Evolutionary conservation across 2,888 invertebrate genomes (phyloP).

Genomic region (Apoda limacodes): DNA sequence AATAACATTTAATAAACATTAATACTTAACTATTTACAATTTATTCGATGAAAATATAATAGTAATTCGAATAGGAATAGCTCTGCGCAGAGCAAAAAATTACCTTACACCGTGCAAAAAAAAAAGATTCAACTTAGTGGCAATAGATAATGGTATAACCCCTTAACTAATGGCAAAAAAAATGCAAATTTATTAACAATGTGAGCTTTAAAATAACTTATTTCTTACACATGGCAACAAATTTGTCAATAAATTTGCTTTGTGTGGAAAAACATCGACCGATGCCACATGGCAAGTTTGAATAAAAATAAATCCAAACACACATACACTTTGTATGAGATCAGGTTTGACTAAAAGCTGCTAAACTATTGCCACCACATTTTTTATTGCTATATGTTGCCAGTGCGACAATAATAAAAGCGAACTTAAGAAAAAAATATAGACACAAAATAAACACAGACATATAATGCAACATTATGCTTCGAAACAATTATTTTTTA

Average conservation of each 20-base stretch:
- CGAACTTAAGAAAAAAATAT: constrained; percentile 2
- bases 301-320: constrained; percentile 12
- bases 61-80: constrained; percentile 50
- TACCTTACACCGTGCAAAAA: constrained; percentile 20
- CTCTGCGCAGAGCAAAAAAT: constrained; percentile 48
- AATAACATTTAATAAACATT: constrained; percentile 19
- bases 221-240: no score
- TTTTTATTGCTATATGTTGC: constrained; percentile 8
- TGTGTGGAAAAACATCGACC: constrained; percentile 2
- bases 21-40: constrained; percentile 45
- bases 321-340: constrained; percentile 21
- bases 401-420: neutral
- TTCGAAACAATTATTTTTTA: neutral
- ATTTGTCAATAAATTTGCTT: no score
- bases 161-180: no score
- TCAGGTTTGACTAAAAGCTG: constrained; percentile 28
- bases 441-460: no score
- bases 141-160: no score
- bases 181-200: no score
- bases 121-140: constrained; percentile 33
- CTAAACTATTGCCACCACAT: constrained; percentile 43
- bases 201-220: no score
- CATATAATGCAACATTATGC: no score
- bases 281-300: neutral
- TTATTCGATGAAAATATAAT: constrained; percentile 49